phyloP scores from a whole-genome alignment of 2,113 vertebrate species.

The Mola mola region DNA sequence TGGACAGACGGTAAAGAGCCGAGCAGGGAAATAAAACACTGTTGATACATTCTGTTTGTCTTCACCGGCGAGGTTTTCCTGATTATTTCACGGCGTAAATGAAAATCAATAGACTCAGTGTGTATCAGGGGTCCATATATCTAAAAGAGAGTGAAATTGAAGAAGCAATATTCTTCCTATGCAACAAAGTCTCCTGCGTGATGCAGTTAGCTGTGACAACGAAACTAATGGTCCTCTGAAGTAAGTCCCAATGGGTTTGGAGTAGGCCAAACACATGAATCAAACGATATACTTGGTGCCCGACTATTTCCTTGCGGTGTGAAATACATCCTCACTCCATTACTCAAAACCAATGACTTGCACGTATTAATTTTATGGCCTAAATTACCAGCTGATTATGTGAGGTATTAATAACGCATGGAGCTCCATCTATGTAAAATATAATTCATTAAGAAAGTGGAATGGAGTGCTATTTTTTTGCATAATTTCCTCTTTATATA shows the following conservation, averaged over 20 bases:
- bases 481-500: constrained; percentile 10
- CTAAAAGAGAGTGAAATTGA: constrained; percentile 50
- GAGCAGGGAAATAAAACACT: constrained; percentile 22
- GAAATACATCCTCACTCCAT: constrained; percentile 63
- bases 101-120: constrained; percentile 63
- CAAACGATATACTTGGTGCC: constrained; percentile 63
- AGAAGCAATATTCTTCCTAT: constrained; percentile 63
- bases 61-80: constrained; percentile 16
- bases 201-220: constrained; percentile 76
- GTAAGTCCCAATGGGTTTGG: constrained; percentile 58
- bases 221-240: constrained; percentile 69
- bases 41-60: constrained; percentile 35
- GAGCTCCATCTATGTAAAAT: constrained; percentile 34
- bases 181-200: constrained; percentile 60
- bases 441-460: constrained; percentile 44
- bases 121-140: constrained; percentile 53
- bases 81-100: constrained; percentile 58
- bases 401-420: constrained; percentile 52
- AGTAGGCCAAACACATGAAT: constrained; percentile 73
- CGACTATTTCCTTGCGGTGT: constrained; percentile 53
- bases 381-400: constrained; percentile 63
- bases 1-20: constrained; percentile 37
- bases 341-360: constrained; percentile 59
- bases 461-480: constrained; percentile 2
- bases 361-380: constrained; percentile 52